A percentile compares a stretch with the other conserved stretches of the same genome.
Conservation (phyloP, 1,140 invertebrate species). For the Anastrepha obliqua region DNA sequence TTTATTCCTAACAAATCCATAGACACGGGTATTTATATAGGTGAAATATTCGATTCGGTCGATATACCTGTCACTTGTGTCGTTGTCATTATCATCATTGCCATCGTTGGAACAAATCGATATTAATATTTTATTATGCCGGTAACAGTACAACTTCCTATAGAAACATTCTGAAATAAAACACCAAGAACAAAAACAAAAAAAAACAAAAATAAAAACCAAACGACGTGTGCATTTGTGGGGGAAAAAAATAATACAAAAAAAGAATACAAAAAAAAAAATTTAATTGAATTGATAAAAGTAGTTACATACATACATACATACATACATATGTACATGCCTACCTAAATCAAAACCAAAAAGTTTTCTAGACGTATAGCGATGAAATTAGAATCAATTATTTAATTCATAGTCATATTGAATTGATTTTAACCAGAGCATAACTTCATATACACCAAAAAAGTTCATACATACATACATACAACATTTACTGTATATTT, state of each 20-base stretch:
- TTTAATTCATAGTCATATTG: neutral
- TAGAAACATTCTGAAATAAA: constrained; percentile 31
- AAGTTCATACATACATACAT: neutral
- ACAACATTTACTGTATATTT: neutral
- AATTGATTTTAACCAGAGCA: constrained; percentile 52
- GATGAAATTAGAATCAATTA: constrained; percentile 45
- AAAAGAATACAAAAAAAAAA: neutral
- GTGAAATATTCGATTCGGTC: too few species aligned
- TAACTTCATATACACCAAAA: constrained; percentile 39
- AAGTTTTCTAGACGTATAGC: constrained; percentile 33
- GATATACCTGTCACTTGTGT: neutral
- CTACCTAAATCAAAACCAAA: constrained; percentile 45
- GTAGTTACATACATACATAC: too few species aligned
- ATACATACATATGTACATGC: neutral
- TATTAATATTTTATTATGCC: constrained; percentile 29
- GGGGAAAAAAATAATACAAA: neutral
- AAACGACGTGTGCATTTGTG: constrained; percentile 11
- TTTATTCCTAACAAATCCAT: neutral
- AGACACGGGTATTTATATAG: too few species aligned
- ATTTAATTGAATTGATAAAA: neutral
- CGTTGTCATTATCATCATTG: neutral
- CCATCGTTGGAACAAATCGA: constrained; percentile 4
- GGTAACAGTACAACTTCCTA: constrained; percentile 48
- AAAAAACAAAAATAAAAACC: too few species aligned
- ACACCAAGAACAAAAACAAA: constrained; percentile 13